These are phyloP conservation scores for Medauroidea extradentata DNA, from an alignment of 1,140 invertebrate species.

Conservation along the genomic window DNA sequence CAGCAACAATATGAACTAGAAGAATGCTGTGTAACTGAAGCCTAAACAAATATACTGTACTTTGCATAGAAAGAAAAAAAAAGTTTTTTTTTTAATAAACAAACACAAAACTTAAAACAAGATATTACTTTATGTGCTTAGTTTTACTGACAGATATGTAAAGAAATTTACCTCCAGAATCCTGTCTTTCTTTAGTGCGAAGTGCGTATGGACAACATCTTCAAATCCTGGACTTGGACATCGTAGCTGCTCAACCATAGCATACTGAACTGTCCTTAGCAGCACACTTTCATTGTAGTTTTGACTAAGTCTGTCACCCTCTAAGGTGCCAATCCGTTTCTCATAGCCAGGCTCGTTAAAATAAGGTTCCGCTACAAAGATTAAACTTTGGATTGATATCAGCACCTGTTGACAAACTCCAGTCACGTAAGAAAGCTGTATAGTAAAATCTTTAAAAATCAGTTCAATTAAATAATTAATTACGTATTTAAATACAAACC, in stretches of 20 bases:
- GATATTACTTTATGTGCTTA: too few relatives aligned
- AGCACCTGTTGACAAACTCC: constrained; percentile 45
- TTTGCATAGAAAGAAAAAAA: too few relatives aligned
- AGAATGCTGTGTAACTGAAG: too few relatives aligned
- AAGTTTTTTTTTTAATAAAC: too few relatives aligned
- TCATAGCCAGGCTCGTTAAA: constrained; percentile 67
- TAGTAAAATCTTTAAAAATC: too few relatives aligned
- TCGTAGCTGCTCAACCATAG: constrained; percentile 11
- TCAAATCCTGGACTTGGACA: constrained; percentile 10
- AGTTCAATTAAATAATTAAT: too few relatives aligned
- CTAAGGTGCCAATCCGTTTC: constrained; percentile 1
- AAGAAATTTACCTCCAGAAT: constrained; percentile 15
- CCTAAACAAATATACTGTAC: too few relatives aligned
- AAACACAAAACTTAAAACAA: too few relatives aligned
- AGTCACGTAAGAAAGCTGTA: too few relatives aligned
- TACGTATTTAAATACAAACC: too few relatives aligned
- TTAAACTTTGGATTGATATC: constrained; percentile 62
- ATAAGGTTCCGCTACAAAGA: constrained; percentile 59
- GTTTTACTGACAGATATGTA: too few relatives aligned
- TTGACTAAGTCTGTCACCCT: background rate
- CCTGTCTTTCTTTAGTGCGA: constrained; percentile 6
- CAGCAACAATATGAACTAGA: too few relatives aligned
- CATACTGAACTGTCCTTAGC: constrained; percentile 6
- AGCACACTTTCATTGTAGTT: constrained; percentile 8
- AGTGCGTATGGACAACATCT: constrained; percentile 14